Base-by-base conservation (phyloP, 37 sponge, comb jelly and placozoan species). In the Ephydatia muelleri region DNA sequence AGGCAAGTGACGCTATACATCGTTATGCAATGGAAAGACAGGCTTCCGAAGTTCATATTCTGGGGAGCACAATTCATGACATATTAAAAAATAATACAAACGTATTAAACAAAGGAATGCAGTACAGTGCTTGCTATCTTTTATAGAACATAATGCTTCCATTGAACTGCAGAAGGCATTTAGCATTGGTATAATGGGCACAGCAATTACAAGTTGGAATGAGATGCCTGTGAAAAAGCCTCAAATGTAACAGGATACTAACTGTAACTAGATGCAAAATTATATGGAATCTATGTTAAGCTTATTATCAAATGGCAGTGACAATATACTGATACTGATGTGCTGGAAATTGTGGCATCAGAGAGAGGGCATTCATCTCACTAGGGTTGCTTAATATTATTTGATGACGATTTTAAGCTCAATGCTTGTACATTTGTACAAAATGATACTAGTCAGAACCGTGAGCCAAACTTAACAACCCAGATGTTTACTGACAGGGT, bases 401-500 rank as follows among this genome's bases (percentile, higher is more conserved):
- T 22, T 64, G 39, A 84, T 84, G 87, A 86, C 38, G 75, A 71
- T 1, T 70, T 86, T 3, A 32, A 40, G 40, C 14, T 38, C 21
- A 32, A 47, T 31, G 87, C 87, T 32, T 3, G 22, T 43, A 38
- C 13, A 65, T 89, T 78, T 69, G 85, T 83, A 9, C 38, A 75
- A 6, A 30, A 84, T 37, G 33, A 84, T 72, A 73, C 57, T 16
- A 71, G 70, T 67, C 8, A 12, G 14, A 78, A 80, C 29, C 84
- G 90, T 33, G 76, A 83, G 48, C 85, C 90, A 39, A 89, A 84
- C 35, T 23, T 90, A 69, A 90, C 82, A 5, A 23, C 25, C 28
- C 9, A 47, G 9, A 5, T 8, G 31, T 84, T 90, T 73, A 0
- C 35, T 21, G 33, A 80, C 14, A 68, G 79, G 79, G 70, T 38